Conservation (phyloP, 2,888 invertebrate species). For the Drosophila aldrichi region DNA sequence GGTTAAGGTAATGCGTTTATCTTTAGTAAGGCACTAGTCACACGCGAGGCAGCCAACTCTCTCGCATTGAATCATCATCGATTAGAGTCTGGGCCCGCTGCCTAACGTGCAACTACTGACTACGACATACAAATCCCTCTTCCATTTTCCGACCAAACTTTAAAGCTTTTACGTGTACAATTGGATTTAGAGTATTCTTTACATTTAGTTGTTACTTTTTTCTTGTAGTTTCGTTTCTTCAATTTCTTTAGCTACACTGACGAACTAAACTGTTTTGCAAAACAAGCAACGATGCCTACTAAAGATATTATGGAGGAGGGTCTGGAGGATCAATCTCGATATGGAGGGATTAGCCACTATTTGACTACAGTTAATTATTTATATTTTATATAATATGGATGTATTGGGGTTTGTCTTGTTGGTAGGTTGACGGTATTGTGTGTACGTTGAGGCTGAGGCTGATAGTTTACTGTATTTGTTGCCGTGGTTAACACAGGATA, state of each 20-base stretch:
- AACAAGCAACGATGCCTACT: slow-evolving; percentile 64
- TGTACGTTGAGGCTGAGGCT: slow-evolving; percentile 46
- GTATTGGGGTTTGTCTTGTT: slow-evolving; percentile 34
- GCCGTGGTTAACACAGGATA: slow-evolving; percentile 46
- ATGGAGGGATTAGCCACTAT: slow-evolving; percentile 26
- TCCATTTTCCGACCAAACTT: slow-evolving; percentile 49
- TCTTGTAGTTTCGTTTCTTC: slow-evolving; percentile 34
- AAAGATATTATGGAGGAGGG: slow-evolving; percentile 63
- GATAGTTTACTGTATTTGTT: slow-evolving; percentile 46
- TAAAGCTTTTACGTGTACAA: slow-evolving; percentile 75
- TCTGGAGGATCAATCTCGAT: slow-evolving; percentile 34
- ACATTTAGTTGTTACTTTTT: slow-evolving; percentile 51
- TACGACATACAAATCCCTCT: slow-evolving; percentile 64
- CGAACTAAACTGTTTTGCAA: slow-evolving; percentile 59
- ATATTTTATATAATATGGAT: slow-evolving; percentile 30
- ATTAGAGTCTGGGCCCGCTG: slow-evolving; percentile 24
- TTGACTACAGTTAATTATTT: slow-evolving; percentile 10
- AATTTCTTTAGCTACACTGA: slow-evolving; percentile 45
- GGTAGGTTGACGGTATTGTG: slow-evolving; percentile 45
- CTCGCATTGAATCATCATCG: background rate
- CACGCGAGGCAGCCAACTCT: slow-evolving; percentile 71
- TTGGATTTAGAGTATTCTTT: slow-evolving; percentile 66
- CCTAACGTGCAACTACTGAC: slow-evolving; percentile 85
- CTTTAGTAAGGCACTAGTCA: slow-evolving; percentile 85
- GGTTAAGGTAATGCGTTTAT: slow-evolving; percentile 84